phyloP scores from a whole-genome alignment of 1,140 invertebrate species.

The Megathymus violae region DNA sequence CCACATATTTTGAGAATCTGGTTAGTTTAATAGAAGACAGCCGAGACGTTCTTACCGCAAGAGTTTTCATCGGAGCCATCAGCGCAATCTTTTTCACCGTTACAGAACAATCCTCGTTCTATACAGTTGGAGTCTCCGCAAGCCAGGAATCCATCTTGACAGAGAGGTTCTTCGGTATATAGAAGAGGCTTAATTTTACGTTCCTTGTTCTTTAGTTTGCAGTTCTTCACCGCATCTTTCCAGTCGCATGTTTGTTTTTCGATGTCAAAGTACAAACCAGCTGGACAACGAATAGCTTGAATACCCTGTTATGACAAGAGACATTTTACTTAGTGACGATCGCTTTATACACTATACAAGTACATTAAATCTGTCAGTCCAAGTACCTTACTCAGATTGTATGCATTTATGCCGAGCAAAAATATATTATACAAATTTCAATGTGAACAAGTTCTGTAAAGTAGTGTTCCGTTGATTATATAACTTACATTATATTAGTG shows the following conservation, averaged over 20 bases:
- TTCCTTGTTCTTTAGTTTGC: slow-evolving; percentile 95
- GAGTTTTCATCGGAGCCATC: slow-evolving; percentile 96
- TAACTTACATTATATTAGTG: slow-evolving; percentile 15
- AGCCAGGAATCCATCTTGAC: slow-evolving; percentile 93
- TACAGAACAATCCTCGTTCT: slow-evolving; percentile 96
- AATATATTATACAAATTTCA: slow-evolving; percentile 4
- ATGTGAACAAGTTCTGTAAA: slow-evolving; percentile 14
- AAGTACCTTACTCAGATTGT: slow-evolving; percentile 15
- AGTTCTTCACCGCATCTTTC: slow-evolving; percentile 97
- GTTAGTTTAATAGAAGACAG: background rate
- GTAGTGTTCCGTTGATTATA: slow-evolving; percentile 9
- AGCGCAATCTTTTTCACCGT: slow-evolving; percentile 94
- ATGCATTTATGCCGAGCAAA: background rate
- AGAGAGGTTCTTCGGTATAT: slow-evolving; percentile 95
- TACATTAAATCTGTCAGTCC: too few species aligned
- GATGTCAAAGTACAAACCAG: slow-evolving; percentile 96
- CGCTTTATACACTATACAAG: slow-evolving; percentile 10
- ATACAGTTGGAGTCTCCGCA: slow-evolving; percentile 95
- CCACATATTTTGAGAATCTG: too few species aligned
- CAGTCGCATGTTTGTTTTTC: slow-evolving; percentile 98
- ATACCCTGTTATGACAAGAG: slow-evolving; percentile 86
- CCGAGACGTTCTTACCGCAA: slow-evolving; percentile 89
- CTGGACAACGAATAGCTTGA: slow-evolving; percentile 96
- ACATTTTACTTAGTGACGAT: background rate
- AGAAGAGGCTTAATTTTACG: slow-evolving; percentile 94